These are phyloP conservation scores for Drosophila chauvacae DNA, from an alignment of 1,140 invertebrate genomes.

Conservation along the genomic window DNA sequence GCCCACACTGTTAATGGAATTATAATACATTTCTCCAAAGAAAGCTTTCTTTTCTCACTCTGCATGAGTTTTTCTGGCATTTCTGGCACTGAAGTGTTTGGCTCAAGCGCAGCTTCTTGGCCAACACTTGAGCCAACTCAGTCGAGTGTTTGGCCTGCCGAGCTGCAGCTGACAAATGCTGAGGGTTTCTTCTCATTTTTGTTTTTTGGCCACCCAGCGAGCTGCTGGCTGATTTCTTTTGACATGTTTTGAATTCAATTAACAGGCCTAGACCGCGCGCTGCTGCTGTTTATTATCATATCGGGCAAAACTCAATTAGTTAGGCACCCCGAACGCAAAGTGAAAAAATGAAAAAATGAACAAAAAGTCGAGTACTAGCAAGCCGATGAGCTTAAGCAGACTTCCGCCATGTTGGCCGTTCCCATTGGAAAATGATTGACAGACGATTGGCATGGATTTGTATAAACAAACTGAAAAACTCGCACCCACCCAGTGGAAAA, in stretches of 20 bases:
- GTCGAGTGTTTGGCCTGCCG: slow-evolving; percentile 68
- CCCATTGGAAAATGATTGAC: slow-evolving; percentile 82
- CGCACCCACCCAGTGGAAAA: slow-evolving; percentile 51
- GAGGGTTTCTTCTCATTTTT: neutral
- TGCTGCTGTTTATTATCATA: slow-evolving; percentile 76
- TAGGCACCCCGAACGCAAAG: slow-evolving; percentile 18
- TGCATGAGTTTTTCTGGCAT: slow-evolving; percentile 11
- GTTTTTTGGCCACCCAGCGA: slow-evolving; percentile 62
- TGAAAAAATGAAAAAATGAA: neutral
- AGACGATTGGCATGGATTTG: slow-evolving; percentile 83
- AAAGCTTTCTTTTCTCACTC: neutral
- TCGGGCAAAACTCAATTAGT: slow-evolving; percentile 77
- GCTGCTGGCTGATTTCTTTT: slow-evolving; percentile 69
- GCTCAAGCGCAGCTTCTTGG: slow-evolving; percentile 71
- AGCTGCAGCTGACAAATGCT: slow-evolving; percentile 45
- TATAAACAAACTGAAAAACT: slow-evolving; percentile 71
- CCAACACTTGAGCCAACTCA: slow-evolving; percentile 51
- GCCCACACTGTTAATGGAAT: neutral
- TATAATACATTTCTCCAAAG: neutral
- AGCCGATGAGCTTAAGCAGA: slow-evolving; percentile 77
- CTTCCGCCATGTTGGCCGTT: slow-evolving; percentile 72
- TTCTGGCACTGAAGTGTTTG: slow-evolving; percentile 49
- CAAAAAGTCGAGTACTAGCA: slow-evolving; percentile 22
- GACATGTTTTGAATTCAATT: slow-evolving; percentile 82
- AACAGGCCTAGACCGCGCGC: slow-evolving; percentile 47